Evolutionary conservation across 2,888 invertebrate species (phyloP).

Genomic region (Catocala nupta): DNA sequence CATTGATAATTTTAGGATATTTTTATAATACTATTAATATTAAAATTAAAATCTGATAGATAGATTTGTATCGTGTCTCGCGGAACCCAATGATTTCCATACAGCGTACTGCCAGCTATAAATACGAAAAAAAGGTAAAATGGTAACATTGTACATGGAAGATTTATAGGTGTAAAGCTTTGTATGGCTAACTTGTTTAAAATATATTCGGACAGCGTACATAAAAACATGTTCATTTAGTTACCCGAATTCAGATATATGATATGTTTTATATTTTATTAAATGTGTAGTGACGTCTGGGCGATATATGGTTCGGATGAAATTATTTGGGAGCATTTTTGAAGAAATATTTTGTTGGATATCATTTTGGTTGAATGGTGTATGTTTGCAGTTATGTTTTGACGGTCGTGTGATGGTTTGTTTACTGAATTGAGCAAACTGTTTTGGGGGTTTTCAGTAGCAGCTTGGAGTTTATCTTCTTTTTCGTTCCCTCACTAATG

Average conservation of each 20-base stretch:
- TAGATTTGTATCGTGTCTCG: not conserved
- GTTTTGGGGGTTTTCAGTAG: too few relatives aligned
- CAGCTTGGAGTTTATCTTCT: too few relatives aligned
- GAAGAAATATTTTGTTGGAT: too few relatives aligned
- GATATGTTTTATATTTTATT: not conserved
- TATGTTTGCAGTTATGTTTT: too few relatives aligned
- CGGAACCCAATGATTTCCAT: constrained; percentile 30
- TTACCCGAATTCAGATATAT: not conserved
- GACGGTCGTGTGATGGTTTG: too few relatives aligned
- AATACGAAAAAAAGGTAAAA: constrained; percentile 41
- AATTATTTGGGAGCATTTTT: not conserved
- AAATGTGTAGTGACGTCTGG: not conserved
- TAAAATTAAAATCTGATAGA: too few relatives aligned
- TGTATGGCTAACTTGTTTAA: constrained; percentile 38
- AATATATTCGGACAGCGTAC: constrained; percentile 32
- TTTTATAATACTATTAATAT: too few relatives aligned
- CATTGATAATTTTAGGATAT: too few relatives aligned
- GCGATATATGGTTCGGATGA: too few relatives aligned
- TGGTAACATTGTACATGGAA: constrained; percentile 23
- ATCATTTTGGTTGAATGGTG: too few relatives aligned
- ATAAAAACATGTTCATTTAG: constrained; percentile 21
- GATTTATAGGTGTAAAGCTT: constrained; percentile 41
- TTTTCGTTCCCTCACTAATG: too few relatives aligned
- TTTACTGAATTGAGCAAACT: too few relatives aligned
- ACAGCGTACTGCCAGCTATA: constrained; percentile 26